These are phyloP conservation scores for Thecophora atra DNA, from an alignment of 2,888 invertebrate genomes.

Conservation along the genomic window DNA sequence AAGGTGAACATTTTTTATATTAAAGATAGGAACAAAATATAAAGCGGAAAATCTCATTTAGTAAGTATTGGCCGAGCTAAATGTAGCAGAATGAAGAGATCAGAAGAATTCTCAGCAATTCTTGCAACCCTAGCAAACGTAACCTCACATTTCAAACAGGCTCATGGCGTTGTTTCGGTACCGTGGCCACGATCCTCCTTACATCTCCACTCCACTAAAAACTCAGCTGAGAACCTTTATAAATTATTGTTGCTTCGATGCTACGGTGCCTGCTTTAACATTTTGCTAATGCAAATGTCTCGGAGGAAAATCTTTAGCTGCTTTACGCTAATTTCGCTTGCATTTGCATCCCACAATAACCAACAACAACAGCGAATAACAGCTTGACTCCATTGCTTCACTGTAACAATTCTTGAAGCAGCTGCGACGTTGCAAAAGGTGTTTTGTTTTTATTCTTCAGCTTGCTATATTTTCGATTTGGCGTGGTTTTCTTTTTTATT, in stretches of 20 bases:
- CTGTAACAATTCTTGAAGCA: constrained; percentile 18
- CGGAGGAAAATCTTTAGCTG: background rate
- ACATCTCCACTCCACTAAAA: background rate
- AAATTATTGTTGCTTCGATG: background rate
- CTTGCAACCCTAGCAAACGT: background rate
- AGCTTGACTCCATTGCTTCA: background rate
- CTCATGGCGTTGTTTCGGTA: background rate
- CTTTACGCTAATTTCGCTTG: background rate
- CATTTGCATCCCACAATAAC: background rate
- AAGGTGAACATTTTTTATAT: too few relatives aligned
- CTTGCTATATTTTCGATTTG: background rate
- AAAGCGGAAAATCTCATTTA: too few relatives aligned
- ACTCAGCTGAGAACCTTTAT: background rate
- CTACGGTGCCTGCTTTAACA: background rate
- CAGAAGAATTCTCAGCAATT: background rate
- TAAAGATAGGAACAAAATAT: too few relatives aligned
- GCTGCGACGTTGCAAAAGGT: background rate
- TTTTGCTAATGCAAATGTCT: constrained; percentile 7
- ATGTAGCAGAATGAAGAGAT: background rate
- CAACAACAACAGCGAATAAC: background rate
- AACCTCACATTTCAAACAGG: background rate
- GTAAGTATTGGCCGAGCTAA: too few relatives aligned
- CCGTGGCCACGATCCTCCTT: background rate
- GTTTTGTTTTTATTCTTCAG: background rate
- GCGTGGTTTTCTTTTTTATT: background rate